Conservation (phyloP, 2,797 vertebrate genomes). For the Picus viridis region DNA sequence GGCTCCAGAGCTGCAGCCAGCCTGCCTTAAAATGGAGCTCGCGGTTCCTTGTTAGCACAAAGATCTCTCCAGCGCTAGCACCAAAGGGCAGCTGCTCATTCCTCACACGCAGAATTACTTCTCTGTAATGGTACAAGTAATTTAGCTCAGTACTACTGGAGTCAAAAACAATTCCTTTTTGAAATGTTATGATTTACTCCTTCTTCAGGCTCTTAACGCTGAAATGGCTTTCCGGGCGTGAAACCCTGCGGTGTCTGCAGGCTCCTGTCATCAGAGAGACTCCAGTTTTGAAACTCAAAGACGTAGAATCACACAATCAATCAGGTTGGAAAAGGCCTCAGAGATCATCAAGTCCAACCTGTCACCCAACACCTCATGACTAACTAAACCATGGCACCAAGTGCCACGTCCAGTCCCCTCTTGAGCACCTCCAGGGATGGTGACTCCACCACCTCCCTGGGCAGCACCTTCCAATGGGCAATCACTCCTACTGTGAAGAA, state of each 20-base stretch:
- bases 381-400: too few species aligned
- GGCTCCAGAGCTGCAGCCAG: background rate
- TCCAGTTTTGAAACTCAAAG: too few species aligned
- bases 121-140: background rate
- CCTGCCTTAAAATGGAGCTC: background rate
- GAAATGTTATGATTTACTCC: background rate
- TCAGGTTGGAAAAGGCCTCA: too few species aligned
- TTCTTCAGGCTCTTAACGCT: background rate
- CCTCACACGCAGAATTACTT: background rate
- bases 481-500: too few species aligned
- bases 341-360: too few species aligned
- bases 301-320: too few species aligned
- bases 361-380: too few species aligned
- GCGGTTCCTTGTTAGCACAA: constrained; percentile 19
- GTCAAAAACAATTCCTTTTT: constrained; percentile 5
- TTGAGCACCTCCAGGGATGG: too few species aligned
- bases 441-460: too few species aligned
- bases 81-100: background rate
- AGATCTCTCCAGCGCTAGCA: background rate
- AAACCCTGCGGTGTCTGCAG: background rate
- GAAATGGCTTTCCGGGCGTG: background rate
- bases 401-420: too few species aligned
- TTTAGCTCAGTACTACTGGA: background rate
- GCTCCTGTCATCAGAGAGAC: too few species aligned
- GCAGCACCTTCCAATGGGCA: too few species aligned